phyloP scores from a whole-genome alignment of 2,888 invertebrate species.

The Thalpophila matura region DNA sequence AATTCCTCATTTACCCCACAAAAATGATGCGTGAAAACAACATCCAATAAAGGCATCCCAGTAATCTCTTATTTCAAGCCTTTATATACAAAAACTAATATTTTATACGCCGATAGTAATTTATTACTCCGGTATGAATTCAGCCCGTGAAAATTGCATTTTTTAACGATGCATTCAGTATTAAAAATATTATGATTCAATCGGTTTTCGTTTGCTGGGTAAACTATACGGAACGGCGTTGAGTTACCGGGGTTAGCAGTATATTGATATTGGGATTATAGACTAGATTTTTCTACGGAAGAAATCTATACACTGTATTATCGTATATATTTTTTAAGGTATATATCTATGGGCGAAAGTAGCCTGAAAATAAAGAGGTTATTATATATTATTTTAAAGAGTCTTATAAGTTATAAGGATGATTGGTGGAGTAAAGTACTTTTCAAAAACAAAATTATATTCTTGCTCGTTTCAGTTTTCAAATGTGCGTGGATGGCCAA shows the following conservation, averaged over 20 bases:
- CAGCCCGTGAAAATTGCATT: slow-evolving; percentile 48
- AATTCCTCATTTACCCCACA: neutral
- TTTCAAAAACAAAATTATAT: too few relatives aligned
- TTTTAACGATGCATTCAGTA: slow-evolving; percentile 37
- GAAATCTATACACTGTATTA: neutral
- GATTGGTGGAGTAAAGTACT: too few relatives aligned
- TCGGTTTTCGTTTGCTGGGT: slow-evolving; percentile 38
- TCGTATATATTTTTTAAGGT: too few relatives aligned
- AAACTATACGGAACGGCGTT: slow-evolving; percentile 3
- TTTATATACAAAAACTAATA: slow-evolving; percentile 43
- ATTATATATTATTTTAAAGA: too few relatives aligned
- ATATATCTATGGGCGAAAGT: too few relatives aligned
- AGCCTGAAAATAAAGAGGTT: too few relatives aligned
- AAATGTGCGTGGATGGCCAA: too few relatives aligned
- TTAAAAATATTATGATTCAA: slow-evolving; percentile 54
- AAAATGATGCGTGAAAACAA: neutral
- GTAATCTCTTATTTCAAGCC: slow-evolving; percentile 24
- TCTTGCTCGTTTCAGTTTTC: too few relatives aligned
- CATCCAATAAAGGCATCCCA: slow-evolving; percentile 8
- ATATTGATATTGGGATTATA: neutral
- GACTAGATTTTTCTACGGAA: neutral
- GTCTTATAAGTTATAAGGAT: too few relatives aligned
- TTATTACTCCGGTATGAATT: slow-evolving; percentile 35
- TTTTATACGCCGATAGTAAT: slow-evolving; percentile 42
- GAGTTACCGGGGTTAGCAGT: neutral